A percentile compares a stretch with the other conserved stretches of the same genome.
Conservation (phyloP, 2,113 vertebrate genomes). For the Penelope pileata region DNA sequence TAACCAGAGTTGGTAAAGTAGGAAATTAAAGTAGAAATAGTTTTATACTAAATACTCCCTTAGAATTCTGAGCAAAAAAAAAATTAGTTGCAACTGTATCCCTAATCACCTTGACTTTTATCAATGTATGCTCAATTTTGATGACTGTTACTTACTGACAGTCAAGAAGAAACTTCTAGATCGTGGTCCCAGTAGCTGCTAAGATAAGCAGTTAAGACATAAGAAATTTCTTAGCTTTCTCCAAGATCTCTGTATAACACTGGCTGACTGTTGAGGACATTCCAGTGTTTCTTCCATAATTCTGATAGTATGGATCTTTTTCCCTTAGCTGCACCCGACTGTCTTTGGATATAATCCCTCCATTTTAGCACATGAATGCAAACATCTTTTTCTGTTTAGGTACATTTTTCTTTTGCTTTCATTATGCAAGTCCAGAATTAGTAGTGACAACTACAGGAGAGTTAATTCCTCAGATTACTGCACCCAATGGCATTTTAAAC, state of each 20-base stretch:
- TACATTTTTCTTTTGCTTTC: not conserved
- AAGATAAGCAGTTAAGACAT: not conserved
- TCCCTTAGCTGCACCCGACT: not conserved
- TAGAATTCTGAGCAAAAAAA: not conserved
- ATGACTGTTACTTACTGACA: not conserved
- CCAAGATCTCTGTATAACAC: not conserved
- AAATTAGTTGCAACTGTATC: not conserved
- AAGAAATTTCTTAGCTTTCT: not conserved
- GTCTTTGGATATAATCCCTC: not conserved
- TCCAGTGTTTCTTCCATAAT: not conserved
- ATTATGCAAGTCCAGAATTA: not conserved
- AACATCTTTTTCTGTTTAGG: not conserved
- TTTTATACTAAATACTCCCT: not conserved
- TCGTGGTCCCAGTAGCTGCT: not conserved
- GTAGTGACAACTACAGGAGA: not conserved
- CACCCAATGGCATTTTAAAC: not conserved
- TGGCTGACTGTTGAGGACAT: not conserved
- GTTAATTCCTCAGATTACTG: not conserved
- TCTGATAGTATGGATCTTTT: not conserved
- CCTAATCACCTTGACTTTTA: not conserved
- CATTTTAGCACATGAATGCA: not conserved
- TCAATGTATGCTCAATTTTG: not conserved
- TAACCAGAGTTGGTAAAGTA: not conserved
- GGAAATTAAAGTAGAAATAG: not conserved
- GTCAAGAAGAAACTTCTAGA: not conserved